phyloP scores from a whole-genome alignment of 2,113 vertebrate species.

The Cynopterus brachyotis region DNA sequence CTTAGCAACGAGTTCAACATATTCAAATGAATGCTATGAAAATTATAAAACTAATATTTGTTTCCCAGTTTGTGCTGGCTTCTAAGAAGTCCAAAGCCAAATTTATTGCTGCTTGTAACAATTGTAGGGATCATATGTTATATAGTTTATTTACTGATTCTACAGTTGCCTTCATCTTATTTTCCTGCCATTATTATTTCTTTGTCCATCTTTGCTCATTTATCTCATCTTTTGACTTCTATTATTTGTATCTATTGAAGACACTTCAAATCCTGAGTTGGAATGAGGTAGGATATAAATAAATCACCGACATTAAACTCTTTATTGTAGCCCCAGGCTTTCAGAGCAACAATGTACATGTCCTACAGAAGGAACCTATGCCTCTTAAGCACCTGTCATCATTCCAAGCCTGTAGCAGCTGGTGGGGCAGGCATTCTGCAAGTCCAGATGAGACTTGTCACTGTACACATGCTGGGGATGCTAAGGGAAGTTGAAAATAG shows the following conservation, averaged over 20 bases:
- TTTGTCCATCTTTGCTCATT: constrained; percentile 7
- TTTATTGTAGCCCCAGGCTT: neutral
- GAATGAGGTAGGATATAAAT: neutral
- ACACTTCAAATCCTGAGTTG: neutral
- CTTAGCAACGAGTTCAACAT: neutral
- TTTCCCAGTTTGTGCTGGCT: neutral
- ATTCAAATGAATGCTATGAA: neutral
- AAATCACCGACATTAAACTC: neutral
- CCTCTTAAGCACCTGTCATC: neutral
- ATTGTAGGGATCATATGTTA: neutral
- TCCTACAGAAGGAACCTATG: neutral
- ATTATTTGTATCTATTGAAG: constrained; percentile 48
- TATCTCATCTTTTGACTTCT: constrained; percentile 15
- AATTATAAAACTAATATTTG: neutral
- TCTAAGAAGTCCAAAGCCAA: neutral
- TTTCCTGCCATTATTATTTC: neutral
- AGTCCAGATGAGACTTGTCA: neutral
- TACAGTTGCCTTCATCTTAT: neutral
- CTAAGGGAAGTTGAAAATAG: neutral
- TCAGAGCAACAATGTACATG: neutral
- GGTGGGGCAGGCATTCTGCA: neutral
- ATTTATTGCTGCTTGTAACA: neutral
- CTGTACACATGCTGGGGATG: neutral
- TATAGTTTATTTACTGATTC: neutral
- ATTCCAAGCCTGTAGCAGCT: neutral